A percentile compares a stretch with the other conserved stretches of the same genome.
These are phyloP conservation scores for Neostethus bicornis DNA, from an alignment of 2,797 vertebrate species.

Conservation along the genomic window DNA sequence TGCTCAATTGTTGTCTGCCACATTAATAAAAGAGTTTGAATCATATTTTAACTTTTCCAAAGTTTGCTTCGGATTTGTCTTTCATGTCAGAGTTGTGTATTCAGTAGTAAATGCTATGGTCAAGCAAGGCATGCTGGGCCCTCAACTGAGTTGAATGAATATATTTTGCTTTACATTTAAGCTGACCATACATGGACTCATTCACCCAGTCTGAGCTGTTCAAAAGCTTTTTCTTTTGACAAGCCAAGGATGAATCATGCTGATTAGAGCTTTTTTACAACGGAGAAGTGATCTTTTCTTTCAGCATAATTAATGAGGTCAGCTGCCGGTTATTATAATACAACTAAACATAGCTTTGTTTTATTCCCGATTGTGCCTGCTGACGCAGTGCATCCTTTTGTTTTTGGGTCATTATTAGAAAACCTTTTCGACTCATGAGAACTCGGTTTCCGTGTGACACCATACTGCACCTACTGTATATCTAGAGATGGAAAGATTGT, in stretches of 20 bases:
- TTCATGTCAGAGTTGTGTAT: not conserved
- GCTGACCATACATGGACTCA: not conserved
- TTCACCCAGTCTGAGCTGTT: not conserved
- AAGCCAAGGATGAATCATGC: not conserved
- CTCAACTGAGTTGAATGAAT: not conserved
- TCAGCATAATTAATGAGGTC: not conserved
- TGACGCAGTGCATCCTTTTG: not conserved
- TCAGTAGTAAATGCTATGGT: not conserved
- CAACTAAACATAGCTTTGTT: not conserved
- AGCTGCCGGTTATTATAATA: not conserved
- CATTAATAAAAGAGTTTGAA: not conserved
- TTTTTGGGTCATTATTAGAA: not conserved
- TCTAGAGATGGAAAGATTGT: not conserved
- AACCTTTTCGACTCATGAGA: not conserved
- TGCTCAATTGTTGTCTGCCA: not conserved
- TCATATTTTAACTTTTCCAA: not conserved
- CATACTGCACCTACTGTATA: not conserved
- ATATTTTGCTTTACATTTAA: not conserved
- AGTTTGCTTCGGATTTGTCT: not conserved
- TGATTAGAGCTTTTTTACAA: not conserved
- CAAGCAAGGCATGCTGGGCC: not conserved
- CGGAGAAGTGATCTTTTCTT: not conserved
- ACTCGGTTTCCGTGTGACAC: not conserved
- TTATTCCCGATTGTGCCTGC: not conserved
- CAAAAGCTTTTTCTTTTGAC: not conserved